Conservation (phyloP, 2,888 invertebrate species). For the Silvanus unidentatus region DNA sequence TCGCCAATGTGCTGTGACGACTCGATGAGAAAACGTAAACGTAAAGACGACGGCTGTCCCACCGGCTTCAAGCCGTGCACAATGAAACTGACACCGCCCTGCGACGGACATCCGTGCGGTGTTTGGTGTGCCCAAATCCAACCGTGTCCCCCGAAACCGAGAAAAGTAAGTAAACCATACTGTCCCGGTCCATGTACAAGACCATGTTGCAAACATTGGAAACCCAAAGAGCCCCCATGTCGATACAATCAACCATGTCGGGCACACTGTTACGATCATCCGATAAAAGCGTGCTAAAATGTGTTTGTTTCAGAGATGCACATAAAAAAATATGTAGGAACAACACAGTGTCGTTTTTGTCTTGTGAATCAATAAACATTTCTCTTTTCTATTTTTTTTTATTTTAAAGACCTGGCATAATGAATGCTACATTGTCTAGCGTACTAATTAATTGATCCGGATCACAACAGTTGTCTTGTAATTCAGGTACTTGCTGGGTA, state of each 20-base stretch:
- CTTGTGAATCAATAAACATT: too few relatives aligned
- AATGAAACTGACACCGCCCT: constrained; percentile 38
- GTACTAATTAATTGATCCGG: constrained; percentile 53
- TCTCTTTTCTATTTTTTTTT: too few relatives aligned
- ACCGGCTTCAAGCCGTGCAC: constrained; percentile 42
- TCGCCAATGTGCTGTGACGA: constrained; percentile 30
- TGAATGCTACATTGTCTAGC: constrained; percentile 90
- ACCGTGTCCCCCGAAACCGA: constrained; percentile 39
- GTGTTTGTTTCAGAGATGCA: too few relatives aligned
- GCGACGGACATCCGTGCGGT: constrained; percentile 38
- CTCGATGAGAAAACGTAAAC: constrained; percentile 17
- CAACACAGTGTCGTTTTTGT: too few relatives aligned
- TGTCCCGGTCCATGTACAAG: constrained; percentile 33
- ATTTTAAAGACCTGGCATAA: constrained; percentile 78
- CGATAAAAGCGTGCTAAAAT: too few relatives aligned
- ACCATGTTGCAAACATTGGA: constrained; percentile 43
- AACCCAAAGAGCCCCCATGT: constrained; percentile 37
- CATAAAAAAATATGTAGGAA: too few relatives aligned
- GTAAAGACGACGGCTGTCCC: constrained; percentile 32
- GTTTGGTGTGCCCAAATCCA: constrained; percentile 39
- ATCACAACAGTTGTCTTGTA: constrained; percentile 59
- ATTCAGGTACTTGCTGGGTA: constrained; percentile 74
- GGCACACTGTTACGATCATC: constrained; percentile 42
- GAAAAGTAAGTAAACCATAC: constrained; percentile 26
- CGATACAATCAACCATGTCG: constrained; percentile 41